These are phyloP conservation scores for Notamacropus eugenii DNA, from an alignment of 2,797 vertebrate species.

Conservation along the genomic window DNA sequence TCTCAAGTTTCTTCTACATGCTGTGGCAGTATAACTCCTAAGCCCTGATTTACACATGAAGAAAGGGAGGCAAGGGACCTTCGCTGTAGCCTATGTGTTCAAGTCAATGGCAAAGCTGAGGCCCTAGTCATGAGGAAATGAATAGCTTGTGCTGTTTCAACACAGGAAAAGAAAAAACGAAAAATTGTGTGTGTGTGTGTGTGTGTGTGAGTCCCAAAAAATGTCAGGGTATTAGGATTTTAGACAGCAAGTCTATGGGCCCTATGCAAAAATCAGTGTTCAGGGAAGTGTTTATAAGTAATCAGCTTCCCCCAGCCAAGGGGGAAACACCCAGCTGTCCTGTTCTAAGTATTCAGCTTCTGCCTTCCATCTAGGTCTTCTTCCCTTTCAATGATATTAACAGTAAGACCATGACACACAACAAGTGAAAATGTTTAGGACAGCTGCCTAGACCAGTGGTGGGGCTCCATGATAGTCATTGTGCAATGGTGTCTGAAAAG, in stretches of 20 bases:
- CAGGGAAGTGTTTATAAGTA: neutral
- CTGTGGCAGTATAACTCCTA: neutral
- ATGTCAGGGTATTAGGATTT: neutral
- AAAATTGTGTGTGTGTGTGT: too few relatives aligned
- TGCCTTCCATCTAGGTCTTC: neutral
- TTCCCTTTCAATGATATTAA: neutral
- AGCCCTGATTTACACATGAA: neutral
- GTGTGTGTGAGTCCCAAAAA: neutral
- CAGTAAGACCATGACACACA: neutral
- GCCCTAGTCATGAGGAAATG: neutral
- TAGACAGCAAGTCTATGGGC: neutral
- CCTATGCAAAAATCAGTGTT: neutral
- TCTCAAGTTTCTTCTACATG: neutral
- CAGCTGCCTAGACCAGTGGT: neutral
- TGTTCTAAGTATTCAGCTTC: neutral
- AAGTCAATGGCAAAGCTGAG: neutral
- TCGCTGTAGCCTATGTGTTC: neutral
- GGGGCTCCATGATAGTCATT: neutral
- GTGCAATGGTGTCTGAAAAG: neutral
- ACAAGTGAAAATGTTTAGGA: neutral
- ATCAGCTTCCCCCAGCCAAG: neutral
- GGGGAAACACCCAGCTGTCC: neutral
- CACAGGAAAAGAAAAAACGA: constrained; percentile 21
- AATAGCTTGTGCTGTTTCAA: neutral
- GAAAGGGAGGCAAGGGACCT: neutral